phyloP scores from a whole-genome alignment of 2,888 invertebrate genomes.

The Hypomecis atomaria region DNA sequence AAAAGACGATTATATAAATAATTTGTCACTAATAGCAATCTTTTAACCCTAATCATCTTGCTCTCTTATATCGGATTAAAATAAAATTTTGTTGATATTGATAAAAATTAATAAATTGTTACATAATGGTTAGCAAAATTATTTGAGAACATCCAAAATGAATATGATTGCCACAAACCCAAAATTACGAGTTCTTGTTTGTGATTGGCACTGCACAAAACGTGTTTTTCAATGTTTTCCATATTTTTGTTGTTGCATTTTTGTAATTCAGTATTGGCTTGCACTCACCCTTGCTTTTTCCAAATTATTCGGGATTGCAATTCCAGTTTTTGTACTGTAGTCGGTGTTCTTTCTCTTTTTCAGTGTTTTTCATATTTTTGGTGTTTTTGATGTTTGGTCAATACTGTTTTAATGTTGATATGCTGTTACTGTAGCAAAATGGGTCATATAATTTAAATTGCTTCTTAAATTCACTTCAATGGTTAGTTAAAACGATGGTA shows the following conservation, averaged over 20 bases:
- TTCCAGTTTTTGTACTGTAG: slow-evolving; percentile 72
- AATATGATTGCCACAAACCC: slow-evolving; percentile 47
- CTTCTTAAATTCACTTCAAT: not conserved
- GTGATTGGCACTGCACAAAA: slow-evolving; percentile 75
- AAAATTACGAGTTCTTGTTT: slow-evolving; percentile 56
- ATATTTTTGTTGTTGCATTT: slow-evolving; percentile 59
- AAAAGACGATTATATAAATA: too few relatives aligned
- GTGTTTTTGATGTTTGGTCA: slow-evolving; percentile 40
- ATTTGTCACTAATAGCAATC: too few relatives aligned
- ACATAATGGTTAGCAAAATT: too few relatives aligned
- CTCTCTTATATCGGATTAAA: too few relatives aligned
- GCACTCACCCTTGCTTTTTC: slow-evolving; percentile 75
- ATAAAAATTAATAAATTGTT: too few relatives aligned
- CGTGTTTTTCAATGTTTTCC: slow-evolving; percentile 45
- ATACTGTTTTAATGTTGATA: slow-evolving; percentile 56
- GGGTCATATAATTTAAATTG: not conserved
- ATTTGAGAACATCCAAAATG: not conserved
- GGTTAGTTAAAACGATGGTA: too few relatives aligned
- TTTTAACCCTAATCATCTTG: too few relatives aligned
- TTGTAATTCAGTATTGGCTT: slow-evolving; percentile 74
- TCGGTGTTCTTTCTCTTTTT: slow-evolving; percentile 84
- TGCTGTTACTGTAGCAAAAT: not conserved
- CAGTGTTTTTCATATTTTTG: slow-evolving; percentile 58
- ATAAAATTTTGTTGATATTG: too few relatives aligned
- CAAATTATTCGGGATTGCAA: slow-evolving; percentile 53